Base-by-base conservation (phyloP, 2,888 invertebrate genomes). In the Lysandra bellargus region DNA sequence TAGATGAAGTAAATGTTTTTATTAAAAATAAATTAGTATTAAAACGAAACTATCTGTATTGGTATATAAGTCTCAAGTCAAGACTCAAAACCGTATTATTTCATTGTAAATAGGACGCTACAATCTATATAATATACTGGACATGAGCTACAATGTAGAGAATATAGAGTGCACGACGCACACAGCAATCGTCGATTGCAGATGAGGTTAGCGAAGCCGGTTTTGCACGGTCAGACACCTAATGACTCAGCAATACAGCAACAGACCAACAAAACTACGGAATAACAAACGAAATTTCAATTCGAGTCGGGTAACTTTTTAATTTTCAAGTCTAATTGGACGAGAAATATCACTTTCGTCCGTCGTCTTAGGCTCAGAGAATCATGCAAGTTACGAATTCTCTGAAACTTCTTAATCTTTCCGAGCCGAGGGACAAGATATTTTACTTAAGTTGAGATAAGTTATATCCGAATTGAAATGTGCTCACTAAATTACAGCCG, bases 381-480 rank as follows among this genome's bases (percentile, higher is more conserved):
- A 89, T 89, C 87, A 87, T 87, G 87, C 87, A 89, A 90, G 88
- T 89, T 89, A 88, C 89, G 87, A 87, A 87, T 87, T 86, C 80
- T 83, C 83, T 82, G 83, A 85, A 89, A 89, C 85, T 89, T 90
- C 85, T 86, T 90, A 90, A 90, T 90, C 84, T 85, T 87, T 86
- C 84, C 85, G 82, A 86, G 86, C 86, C 85, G 84, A 85, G 86
- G 86, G 88, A 89, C 88, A 88, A 87, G 88, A 88, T 87, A 87
- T 88, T 87, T 86, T 87, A 88, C 88, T 88, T 83, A 82, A 84
- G 83, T 84, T 82, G 81, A 84, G 86, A 84, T 82, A 82, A 83
- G 83, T 83, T 82, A 82, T 81, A 81, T 80, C 82, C 80, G 82
- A 83, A 82, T 82, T 81, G 80, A 83, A 84, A 88, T 86, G 85